These are phyloP conservation scores for Aleiodes leptofemur DNA, from an alignment of 2,888 invertebrate genomes.

Conservation along the genomic window DNA sequence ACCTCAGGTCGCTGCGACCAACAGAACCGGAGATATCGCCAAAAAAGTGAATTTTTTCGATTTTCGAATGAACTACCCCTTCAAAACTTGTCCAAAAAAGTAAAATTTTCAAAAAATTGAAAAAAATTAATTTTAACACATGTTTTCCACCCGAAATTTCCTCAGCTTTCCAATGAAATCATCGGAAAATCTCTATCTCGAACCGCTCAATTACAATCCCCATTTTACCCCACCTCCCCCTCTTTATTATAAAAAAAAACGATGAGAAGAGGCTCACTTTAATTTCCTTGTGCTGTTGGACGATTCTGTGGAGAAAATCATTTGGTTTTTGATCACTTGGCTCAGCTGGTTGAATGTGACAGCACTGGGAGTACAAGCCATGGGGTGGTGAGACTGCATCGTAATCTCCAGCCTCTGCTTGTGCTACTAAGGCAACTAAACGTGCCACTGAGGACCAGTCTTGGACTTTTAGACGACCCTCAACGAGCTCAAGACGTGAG, in stretches of 20 bases:
- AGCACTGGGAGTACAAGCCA: conserved; percentile 80
- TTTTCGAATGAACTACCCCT: too few species aligned
- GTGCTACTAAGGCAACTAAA: conserved; percentile 85
- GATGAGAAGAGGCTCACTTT: conserved; percentile 63
- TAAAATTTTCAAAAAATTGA: background rate
- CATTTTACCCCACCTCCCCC: too few species aligned
- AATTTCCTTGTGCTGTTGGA: conserved; percentile 81
- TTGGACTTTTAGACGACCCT: conserved; percentile 83
- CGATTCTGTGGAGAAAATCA: conserved; percentile 81
- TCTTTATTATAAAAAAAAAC: too few species aligned
- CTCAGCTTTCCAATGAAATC: too few species aligned
- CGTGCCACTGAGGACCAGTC: conserved; percentile 83
- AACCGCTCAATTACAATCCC: too few species aligned
- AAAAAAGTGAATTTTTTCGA: too few species aligned
- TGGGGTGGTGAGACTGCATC: conserved; percentile 79
- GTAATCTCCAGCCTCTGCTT: conserved; percentile 84
- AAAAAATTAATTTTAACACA: background rate
- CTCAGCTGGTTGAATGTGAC: conserved; percentile 79
- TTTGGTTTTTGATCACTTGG: conserved; percentile 78
- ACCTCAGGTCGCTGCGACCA: too few species aligned
- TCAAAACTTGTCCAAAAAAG: background rate
- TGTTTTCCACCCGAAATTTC: too few species aligned
- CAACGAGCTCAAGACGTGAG: conserved; percentile 85
- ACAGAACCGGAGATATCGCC: too few species aligned
- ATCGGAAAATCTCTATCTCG: too few species aligned